Evolutionary conservation across 1,140 invertebrate species (phyloP).

Genomic region (Hestina assimilis): DNA sequence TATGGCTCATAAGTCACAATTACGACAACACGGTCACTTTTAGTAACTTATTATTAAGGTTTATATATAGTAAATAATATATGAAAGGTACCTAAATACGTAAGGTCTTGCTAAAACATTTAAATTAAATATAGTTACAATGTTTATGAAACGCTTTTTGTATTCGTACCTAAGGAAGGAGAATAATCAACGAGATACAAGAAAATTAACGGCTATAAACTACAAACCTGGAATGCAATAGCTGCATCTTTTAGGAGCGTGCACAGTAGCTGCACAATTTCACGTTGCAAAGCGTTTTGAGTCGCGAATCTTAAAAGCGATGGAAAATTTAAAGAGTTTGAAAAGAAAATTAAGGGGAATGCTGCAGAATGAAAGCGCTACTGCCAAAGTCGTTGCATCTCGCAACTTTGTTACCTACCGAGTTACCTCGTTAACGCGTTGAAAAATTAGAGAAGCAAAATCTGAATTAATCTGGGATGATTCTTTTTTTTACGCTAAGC

Average conservation of each 20-base stretch:
- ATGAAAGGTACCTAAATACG: too few species aligned
- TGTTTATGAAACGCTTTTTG: too few species aligned
- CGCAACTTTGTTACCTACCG: constrained; percentile 64
- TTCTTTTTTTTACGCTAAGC: constrained; percentile 49
- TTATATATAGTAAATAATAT: too few species aligned
- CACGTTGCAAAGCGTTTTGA: constrained; percentile 43
- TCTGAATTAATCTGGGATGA: constrained; percentile 58
- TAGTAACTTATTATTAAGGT: too few species aligned
- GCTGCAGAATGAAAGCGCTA: constrained; percentile 47
- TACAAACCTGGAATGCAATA: constrained; percentile 18
- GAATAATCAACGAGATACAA: constrained; percentile 15
- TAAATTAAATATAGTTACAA: too few species aligned
- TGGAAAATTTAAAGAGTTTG: constrained; percentile 69
- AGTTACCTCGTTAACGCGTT: constrained; percentile 68
- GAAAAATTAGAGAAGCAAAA: constrained; percentile 60
- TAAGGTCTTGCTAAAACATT: too few species aligned
- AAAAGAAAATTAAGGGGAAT: constrained; percentile 68
- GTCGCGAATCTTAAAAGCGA: constrained; percentile 61
- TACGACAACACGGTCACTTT: too few species aligned
- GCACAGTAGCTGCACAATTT: constrained; percentile 41
- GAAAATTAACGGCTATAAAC: constrained; percentile 26
- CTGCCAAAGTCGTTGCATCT: constrained; percentile 51
- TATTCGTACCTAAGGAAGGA: not conserved
- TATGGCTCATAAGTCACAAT: too few species aligned
- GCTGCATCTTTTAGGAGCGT: constrained; percentile 27